These are phyloP conservation scores for Strix uralensis DNA, from an alignment of 2,113 vertebrate genomes.

Conservation along the genomic window DNA sequence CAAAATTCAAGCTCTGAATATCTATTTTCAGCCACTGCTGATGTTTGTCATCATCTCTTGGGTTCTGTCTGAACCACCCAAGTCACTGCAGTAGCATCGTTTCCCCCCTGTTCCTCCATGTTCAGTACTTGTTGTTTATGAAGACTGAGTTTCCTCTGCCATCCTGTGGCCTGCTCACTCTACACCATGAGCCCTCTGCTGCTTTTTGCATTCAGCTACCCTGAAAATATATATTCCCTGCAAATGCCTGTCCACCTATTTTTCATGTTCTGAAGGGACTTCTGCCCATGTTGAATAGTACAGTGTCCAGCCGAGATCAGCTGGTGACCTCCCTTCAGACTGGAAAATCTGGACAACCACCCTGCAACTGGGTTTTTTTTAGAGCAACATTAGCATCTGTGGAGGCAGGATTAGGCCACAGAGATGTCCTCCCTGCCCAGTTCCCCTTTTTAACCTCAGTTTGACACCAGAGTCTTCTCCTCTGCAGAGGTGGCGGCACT, in stretches of 20 bases:
- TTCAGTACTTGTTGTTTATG: not conserved
- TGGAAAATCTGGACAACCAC: not conserved
- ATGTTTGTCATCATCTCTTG: not conserved
- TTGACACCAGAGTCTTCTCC: not conserved
- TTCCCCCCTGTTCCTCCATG: not conserved
- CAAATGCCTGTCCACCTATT: not conserved
- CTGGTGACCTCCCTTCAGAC: not conserved
- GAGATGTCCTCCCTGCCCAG: not conserved
- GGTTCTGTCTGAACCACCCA: fast-evolving
- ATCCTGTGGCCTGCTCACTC: not conserved
- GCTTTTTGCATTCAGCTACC: not conserved
- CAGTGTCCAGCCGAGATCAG: not conserved
- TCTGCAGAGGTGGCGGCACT: not conserved
- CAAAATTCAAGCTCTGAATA: not conserved
- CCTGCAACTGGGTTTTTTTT: not conserved
- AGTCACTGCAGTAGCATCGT: not conserved
- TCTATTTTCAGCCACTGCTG: not conserved
- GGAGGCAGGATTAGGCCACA: not conserved
- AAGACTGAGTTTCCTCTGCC: not conserved
- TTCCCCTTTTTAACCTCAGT: not conserved
- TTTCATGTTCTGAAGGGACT: not conserved
- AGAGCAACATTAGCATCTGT: not conserved
- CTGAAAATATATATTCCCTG: fast-evolving
- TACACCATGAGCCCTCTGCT: not conserved
- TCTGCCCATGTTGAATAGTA: fast-evolving